phyloP scores from a whole-genome alignment of 2,113 vertebrate genomes.

The Labeo rohita region DNA sequence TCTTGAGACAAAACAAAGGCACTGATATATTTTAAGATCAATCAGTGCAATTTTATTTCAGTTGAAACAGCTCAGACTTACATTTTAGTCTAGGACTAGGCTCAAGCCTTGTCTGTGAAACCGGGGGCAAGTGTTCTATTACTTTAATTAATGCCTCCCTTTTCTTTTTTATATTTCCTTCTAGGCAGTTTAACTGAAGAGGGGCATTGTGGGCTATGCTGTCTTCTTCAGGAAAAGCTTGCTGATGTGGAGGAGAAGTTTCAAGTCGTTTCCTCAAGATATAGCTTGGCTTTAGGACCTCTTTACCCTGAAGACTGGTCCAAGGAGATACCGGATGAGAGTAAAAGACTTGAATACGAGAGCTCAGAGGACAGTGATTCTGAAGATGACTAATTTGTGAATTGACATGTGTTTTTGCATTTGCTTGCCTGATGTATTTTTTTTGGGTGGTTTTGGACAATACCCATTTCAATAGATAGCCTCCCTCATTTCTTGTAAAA shows the following conservation, averaged over 20 bases:
- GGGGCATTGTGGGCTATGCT: background rate
- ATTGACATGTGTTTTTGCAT: too few species aligned
- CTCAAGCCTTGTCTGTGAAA: too few species aligned
- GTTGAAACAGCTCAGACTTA: too few species aligned
- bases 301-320: background rate
- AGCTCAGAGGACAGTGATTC: constrained; percentile 19
- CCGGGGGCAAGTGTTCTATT: too few species aligned
- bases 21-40: too few species aligned
- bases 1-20: too few species aligned
- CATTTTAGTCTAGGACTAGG: too few species aligned
- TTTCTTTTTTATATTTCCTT: background rate
- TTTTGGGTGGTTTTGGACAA: too few species aligned
- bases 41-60: too few species aligned
- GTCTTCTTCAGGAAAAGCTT: constrained; percentile 12
- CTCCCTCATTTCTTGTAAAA: too few species aligned
- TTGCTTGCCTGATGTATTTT: too few species aligned
- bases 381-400: background rate
- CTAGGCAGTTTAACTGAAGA: constrained; percentile 14
- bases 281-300: background rate
- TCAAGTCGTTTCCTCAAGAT: background rate
- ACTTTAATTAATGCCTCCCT: background rate
- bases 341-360: background rate
- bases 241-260: background rate
- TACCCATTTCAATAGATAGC: too few species aligned
- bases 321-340: background rate